Evolutionary conservation across 1,140 invertebrate genomes (phyloP).

Genomic region (Lithobius niger): DNA sequence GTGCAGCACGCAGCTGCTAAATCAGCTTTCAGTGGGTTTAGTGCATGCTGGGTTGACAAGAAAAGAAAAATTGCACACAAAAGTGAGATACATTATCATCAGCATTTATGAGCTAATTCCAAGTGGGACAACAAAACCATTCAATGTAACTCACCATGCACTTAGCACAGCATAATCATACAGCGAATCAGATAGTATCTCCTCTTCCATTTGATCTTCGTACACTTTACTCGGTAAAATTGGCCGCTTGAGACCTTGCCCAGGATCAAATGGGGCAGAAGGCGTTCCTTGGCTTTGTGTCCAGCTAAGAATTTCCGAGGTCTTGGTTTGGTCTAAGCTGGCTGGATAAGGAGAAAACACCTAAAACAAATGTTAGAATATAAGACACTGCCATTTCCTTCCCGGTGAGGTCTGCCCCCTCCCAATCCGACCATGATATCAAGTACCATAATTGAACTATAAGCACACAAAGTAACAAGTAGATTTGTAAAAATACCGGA

Average conservation of each 20-base stretch:
- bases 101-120: too few species aligned
- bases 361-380: too few species aligned
- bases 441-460: too few species aligned
- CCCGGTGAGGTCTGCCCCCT: too few species aligned
- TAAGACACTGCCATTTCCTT: too few species aligned
- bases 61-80: constrained; percentile 17
- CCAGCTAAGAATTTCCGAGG: constrained; percentile 3
- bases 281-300: constrained; percentile 30
- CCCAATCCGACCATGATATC: too few species aligned
- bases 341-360: constrained; percentile 27
- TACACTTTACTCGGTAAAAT: constrained; percentile 53
- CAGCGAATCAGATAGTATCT: constrained; percentile 61
- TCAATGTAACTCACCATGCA: constrained; percentile 52
- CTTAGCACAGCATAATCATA: constrained; percentile 76
- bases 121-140: too few species aligned
- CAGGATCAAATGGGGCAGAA: constrained; percentile 2
- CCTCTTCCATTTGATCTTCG: constrained; percentile 58
- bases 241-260: constrained; percentile 36
- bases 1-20: too few species aligned
- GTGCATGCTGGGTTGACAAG: constrained; percentile 1
- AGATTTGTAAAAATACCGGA: too few species aligned
- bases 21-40: too few species aligned
- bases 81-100: too few species aligned
- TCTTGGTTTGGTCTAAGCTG: constrained; percentile 10
- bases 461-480: too few species aligned